phyloP scores from a whole-genome alignment of 2,113 vertebrate genomes.

The Elaphurus davidianus region DNA sequence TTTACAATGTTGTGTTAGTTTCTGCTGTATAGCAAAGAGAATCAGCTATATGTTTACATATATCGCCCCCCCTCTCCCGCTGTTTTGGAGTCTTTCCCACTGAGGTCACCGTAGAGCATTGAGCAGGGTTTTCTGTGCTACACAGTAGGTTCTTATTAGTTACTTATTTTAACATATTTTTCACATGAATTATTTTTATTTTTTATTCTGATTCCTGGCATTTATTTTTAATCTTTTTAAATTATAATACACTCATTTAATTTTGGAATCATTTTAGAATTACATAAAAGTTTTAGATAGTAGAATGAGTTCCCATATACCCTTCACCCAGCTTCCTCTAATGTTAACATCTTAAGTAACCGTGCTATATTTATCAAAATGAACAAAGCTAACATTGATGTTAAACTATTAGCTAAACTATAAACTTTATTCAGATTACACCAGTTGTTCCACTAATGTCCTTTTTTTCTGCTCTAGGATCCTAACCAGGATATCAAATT shows the following conservation, averaged over 20 bases:
- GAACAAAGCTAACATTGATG: background rate
- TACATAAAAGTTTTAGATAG: background rate
- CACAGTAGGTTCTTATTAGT: background rate
- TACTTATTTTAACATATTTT: background rate
- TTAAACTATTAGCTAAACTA: background rate
- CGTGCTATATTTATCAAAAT: background rate
- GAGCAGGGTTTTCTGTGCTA: background rate
- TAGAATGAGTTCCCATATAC: background rate
- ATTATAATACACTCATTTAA: background rate
- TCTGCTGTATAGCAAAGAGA: background rate
- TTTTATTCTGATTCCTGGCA: background rate
- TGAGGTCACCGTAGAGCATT: background rate
- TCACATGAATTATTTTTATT: background rate
- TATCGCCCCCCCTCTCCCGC: fast-evolving
- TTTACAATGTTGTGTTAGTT: background rate
- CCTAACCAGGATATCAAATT: background rate
- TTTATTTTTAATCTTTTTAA: background rate
- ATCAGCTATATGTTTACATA: background rate
- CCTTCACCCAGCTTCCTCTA: background rate
- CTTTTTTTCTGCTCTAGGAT: background rate
- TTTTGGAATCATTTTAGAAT: slow-evolving; percentile 1
- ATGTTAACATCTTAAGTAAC: background rate
- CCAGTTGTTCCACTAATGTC: background rate
- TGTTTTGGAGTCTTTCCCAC: background rate
- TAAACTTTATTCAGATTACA: background rate